Evolutionary conservation across 1,140 invertebrate genomes (phyloP), one percentile per base, ranked within the genome.

Genomic region (Drosophila pandora): DNA sequence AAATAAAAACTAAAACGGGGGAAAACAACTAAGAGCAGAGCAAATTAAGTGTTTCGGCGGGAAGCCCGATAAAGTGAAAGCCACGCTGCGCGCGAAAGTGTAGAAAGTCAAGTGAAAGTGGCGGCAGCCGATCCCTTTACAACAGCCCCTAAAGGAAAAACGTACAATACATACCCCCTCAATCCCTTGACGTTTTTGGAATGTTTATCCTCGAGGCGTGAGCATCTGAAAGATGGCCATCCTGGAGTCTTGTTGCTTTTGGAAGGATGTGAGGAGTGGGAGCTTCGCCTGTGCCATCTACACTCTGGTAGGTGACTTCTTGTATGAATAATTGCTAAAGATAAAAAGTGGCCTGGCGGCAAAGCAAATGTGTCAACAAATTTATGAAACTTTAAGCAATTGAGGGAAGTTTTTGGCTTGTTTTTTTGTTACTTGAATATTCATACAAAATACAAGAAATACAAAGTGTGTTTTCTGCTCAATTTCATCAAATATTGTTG

Each of bases 211-310:
- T 55, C 8, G 48, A 56, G 56, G 60, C 63, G 76, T 63, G 63
- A 77, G 60, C 37, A 39, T 63, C 57, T 54, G 25, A 55, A 75
- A 62, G 61, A 97, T 96, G 96, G 94, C 95, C 41, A 95, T 97
- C 76, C 94, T 97, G 82, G 94, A 95, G 72, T 95, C 95, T 43
- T 97, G 96, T 91, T 97, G 96, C 91, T 97, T 95, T 81, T 97
- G 95, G 95, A 94, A 94, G 59, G 95, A 95, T 23, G 94, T 97
- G 21, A 94, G 95, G 23, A 94, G 93, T 63, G 96, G 96, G 12
- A 96, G 96, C 90, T 96, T 95, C 73, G 96, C 95, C 21, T 94
- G 95, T 70, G 96, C 94, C 41, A 78, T 95, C 79, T 96, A 96
- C 87, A 95, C 95, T 0, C 91, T 94, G 93, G 96, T 97, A 92